Conservation (phyloP, 2,888 invertebrate genomes). For the Steinernema scapterisci region DNA sequence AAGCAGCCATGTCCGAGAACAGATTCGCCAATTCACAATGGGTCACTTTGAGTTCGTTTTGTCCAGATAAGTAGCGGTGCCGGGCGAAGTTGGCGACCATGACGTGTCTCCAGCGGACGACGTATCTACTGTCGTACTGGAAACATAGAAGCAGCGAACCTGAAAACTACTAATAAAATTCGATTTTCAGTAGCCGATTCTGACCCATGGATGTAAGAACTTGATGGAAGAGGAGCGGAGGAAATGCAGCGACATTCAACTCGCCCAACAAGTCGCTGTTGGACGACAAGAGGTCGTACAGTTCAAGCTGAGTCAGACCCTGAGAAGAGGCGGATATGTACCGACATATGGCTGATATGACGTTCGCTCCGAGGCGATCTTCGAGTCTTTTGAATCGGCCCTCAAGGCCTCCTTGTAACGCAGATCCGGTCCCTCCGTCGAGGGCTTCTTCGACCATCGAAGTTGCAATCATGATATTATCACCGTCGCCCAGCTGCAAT, state of each 20-base stretch:
- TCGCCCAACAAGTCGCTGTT: conserved; percentile 22
- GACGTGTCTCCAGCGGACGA: conserved; percentile 7
- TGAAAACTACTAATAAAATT: background rate
- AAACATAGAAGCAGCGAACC: conserved; percentile 26
- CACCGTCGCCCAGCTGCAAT: conserved; percentile 3
- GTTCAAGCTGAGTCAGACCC: conserved; percentile 53
- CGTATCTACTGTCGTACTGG: conserved; percentile 23
- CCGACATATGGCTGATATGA: conserved; percentile 37
- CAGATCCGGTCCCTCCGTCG: conserved; percentile 37
- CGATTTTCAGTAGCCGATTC: background rate
- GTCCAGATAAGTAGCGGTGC: conserved; percentile 36
- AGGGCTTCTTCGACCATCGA: conserved; percentile 43
- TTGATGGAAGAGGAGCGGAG: conserved; percentile 47
- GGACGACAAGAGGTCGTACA: conserved; percentile 47
- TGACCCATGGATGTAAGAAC: conserved; percentile 46
- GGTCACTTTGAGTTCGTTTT: conserved; percentile 40
- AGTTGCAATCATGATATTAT: conserved; percentile 13
- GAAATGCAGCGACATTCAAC: conserved; percentile 38
- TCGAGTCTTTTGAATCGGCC: background rate
- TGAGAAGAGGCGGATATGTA: conserved; percentile 45
- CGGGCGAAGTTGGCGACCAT: background rate
- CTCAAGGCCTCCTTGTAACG: conserved; percentile 31
- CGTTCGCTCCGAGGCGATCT: background rate
- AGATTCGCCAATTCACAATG: conserved; percentile 50
- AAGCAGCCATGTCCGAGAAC: conserved; percentile 42